Percentiles rank a stretch among this genome's conserved stretches.
phyloP scores from a whole-genome alignment of 2,113 vertebrate species.

The Furnarius figulus region DNA sequence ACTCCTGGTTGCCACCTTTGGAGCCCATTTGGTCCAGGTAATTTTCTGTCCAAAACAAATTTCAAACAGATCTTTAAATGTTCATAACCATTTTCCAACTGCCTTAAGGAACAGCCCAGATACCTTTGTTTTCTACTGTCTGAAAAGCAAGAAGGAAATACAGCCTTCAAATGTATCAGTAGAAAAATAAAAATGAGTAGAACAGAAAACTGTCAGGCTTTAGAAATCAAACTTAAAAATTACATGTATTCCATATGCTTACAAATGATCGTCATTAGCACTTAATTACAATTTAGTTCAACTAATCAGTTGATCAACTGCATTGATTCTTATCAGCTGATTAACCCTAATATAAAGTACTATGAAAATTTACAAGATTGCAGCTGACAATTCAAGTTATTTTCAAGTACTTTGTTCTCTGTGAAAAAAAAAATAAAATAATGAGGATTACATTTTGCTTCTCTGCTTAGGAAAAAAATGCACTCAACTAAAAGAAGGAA shows the following conservation, averaged over 20 bases:
- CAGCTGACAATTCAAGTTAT: not conserved
- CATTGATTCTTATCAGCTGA: constrained; percentile 60
- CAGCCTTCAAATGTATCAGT: not conserved
- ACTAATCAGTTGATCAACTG: constrained; percentile 51
- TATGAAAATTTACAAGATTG: not conserved
- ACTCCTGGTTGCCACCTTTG: not conserved
- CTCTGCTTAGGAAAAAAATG: not conserved
- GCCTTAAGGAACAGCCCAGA: not conserved
- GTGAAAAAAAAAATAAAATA: not conserved
- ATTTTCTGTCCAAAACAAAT: not conserved
- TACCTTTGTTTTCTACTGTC: not conserved
- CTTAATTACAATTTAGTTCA: constrained; percentile 54
- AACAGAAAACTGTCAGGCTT: not conserved
- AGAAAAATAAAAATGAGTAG: not conserved
- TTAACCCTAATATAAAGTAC: not conserved
- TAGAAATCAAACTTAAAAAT: constrained; percentile 31
- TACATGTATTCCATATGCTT: not conserved
- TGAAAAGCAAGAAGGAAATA: not conserved
- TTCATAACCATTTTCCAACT: not conserved
- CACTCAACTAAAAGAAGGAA: not conserved
- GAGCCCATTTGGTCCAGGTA: not conserved
- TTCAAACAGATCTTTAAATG: not conserved
- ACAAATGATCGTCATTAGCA: constrained; percentile 58
- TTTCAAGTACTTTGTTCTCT: not conserved
- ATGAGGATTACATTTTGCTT: not conserved